These are phyloP conservation scores for Hypomesus transpacificus DNA, from an alignment of 2,113 vertebrate species.

Conservation along the genomic window DNA sequence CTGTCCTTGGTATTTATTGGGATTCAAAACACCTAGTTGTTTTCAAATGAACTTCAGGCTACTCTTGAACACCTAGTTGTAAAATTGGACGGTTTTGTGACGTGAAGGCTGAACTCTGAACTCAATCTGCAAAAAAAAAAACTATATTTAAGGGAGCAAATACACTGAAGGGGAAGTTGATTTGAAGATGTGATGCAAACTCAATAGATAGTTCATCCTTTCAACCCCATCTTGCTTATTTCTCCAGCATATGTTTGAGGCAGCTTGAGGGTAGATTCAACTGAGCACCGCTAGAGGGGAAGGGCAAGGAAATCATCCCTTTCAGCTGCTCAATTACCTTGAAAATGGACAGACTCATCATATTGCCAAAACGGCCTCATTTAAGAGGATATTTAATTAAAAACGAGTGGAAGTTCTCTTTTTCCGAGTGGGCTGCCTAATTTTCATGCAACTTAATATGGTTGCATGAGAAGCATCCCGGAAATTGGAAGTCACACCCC, in stretches of 20 bases:
- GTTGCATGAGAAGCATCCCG: conserved; percentile 5
- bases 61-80: too few relatives aligned
- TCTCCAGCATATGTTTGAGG: too few relatives aligned
- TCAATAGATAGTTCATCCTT: too few relatives aligned
- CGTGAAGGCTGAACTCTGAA: too few relatives aligned
- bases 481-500: conserved; percentile 1
- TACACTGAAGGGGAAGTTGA: too few relatives aligned
- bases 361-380: conserved; percentile 30
- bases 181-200: too few relatives aligned
- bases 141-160: too few relatives aligned
- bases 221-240: too few relatives aligned
- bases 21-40: neutral
- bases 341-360: conserved; percentile 33
- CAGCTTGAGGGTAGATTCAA: too few relatives aligned
- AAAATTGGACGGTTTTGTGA: too few relatives aligned
- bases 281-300: neutral
- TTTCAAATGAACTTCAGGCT: neutral
- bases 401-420: conserved; percentile 29
- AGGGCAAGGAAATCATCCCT: conserved; percentile 20
- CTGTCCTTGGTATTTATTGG: too few relatives aligned
- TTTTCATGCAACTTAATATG: conserved; percentile 49
- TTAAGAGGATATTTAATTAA: conserved; percentile 51
- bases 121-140: too few relatives aligned
- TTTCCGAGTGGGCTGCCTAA: conserved; percentile 62
- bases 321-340: conserved; percentile 45